phyloP scores from a whole-genome alignment of 1,140 invertebrate genomes.

The Achatina immaculata region DNA sequence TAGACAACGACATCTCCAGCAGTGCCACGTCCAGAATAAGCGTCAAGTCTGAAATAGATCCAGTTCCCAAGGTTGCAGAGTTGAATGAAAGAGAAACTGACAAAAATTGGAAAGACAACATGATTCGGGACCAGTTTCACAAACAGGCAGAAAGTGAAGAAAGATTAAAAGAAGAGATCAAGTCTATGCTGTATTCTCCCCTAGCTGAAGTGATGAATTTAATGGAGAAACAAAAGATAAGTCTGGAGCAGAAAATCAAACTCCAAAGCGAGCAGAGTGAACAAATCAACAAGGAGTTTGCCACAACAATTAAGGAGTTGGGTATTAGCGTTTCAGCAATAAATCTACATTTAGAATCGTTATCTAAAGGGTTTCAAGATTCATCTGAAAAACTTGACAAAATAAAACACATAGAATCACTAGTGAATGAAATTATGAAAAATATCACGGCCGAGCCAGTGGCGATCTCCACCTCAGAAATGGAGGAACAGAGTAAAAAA shows the following conservation, averaged over 20 bases:
- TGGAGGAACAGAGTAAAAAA: conserved; percentile 47
- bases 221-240: conserved; percentile 36
- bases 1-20: neutral
- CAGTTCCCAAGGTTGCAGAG: neutral
- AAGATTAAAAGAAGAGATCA: conserved; percentile 41
- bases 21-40: neutral
- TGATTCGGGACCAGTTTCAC: conserved; percentile 36
- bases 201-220: conserved; percentile 44
- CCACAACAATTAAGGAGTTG: neutral
- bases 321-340: conserved; percentile 21
- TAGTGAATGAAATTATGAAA: conserved; percentile 46
- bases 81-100: neutral
- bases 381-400: conserved; percentile 30
- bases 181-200: conserved; percentile 28
- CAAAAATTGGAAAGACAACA: conserved; percentile 34
- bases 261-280: conserved; percentile 30
- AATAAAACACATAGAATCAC: conserved; percentile 28
- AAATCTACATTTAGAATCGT: conserved; percentile 35
- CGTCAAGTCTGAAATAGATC: neutral
- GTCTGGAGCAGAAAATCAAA: conserved; percentile 35
- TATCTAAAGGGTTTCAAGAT: conserved; percentile 41
- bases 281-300: conserved; percentile 5
- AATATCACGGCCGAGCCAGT: conserved; percentile 34
- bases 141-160: conserved; percentile 32
- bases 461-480: neutral